Base-by-base conservation (phyloP, 2,888 invertebrate genomes). In the Fragum whitleyi region DNA sequence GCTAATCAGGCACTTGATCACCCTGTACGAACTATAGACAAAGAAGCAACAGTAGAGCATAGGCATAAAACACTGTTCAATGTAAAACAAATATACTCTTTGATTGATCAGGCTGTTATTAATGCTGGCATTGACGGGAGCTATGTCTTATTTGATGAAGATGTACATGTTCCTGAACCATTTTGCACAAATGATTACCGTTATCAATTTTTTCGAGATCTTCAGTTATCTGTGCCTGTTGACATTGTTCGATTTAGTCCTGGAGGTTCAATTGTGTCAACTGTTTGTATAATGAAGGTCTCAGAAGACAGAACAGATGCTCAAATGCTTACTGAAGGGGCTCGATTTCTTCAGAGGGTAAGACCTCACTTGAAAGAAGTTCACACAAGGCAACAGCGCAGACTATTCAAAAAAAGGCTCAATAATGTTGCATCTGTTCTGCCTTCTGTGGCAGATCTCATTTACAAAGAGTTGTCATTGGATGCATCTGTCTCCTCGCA, bases 401-500 rank as follows among this genome's bases (percentile, higher is more conserved):
- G 32, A n/a, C 14, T 23, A 0, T 83, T 86, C 62, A 74, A 75
- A 47, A 51, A 67, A 26, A 77, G 74, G 32, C 36, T 81, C 1
- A 32, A 21, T 7, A 67, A 81, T 53, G 21, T 86, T 1, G 71
- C 79, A 28, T 39, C 16, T 5, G 53, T 86, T 6, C 2, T 32
- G 28, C 81, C 79, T 19, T 19, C 72, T 29, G 71, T 83, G 16
- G 74, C 68, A 14, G 74, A 82, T 21, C 32, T 85, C 1, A 79
- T 82, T n/a, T 86, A 82, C 75, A 69, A 71, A 53, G 77, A 83
- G 29, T 53, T 86, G 6, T 14, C 74, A 2, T 16, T 77, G 21
- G 86, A 83, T 74, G 73, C 74, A 19, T 62, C 82, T 26, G 67
- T 67, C 0, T 42, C 77, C 16, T n/a, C 39, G 7, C 73, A 84